Conservation (phyloP, 2,113 vertebrate species). For the Zapornia atra region DNA sequence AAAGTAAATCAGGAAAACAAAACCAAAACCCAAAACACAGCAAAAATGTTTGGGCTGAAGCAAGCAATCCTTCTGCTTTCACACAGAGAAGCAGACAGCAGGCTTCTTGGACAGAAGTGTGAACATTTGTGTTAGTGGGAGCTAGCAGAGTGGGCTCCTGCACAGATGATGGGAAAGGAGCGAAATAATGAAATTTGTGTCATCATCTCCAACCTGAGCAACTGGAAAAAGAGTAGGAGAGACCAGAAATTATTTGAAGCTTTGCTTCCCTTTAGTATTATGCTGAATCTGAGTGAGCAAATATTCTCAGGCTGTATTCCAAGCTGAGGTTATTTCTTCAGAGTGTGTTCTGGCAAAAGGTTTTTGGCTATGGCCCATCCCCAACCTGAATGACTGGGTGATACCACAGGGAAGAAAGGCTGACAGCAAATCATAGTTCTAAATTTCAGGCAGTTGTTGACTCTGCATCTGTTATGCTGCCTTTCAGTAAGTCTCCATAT, state of each 20-base stretch:
- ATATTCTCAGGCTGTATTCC: not conserved
- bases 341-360: not conserved
- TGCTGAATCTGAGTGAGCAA: not conserved
- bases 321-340: not conserved
- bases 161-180: not conserved
- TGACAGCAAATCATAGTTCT: not conserved
- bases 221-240: not conserved
- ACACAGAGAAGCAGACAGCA: not conserved
- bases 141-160: not conserved
- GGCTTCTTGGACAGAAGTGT: not conserved
- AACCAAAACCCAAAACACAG: not conserved
- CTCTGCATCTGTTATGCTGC: not conserved
- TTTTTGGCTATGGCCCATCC: not conserved
- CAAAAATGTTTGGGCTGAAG: not conserved
- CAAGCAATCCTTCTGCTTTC: not conserved
- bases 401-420: conserved; percentile 7
- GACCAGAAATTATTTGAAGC: not conserved
- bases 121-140: not conserved
- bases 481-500: not conserved
- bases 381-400: conserved; percentile 20
- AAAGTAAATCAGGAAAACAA: not conserved
- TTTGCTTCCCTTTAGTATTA: not conserved
- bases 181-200: not conserved
- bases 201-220: not conserved
- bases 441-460: not conserved